phyloP scores from a whole-genome alignment of 2,888 invertebrate species.

The Oegoconia quadripuncta region DNA sequence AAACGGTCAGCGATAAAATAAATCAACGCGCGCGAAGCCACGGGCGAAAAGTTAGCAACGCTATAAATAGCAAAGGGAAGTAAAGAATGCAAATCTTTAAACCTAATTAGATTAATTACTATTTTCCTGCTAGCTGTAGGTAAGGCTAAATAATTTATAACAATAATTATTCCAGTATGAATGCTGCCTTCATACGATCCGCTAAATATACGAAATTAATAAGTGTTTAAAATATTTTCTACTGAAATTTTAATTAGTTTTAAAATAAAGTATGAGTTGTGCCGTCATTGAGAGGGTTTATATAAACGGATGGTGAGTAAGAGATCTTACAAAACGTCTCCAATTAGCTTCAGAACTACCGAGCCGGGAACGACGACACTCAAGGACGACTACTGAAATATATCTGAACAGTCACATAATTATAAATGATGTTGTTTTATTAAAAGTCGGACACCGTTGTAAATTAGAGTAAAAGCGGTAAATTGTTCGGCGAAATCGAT shows the following conservation, averaged over 20 bases:
- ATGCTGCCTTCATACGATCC: too few species aligned
- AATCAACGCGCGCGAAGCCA: neutral
- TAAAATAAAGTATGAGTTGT: too few species aligned
- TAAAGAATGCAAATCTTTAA: neutral
- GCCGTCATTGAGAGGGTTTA: neutral
- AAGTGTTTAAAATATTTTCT: too few species aligned
- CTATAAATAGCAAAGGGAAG: neutral
- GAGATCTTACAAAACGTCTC: conserved; percentile 13
- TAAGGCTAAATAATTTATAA: neutral
- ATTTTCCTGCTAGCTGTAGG: neutral
- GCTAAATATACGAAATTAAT: too few species aligned
- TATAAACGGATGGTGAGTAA: conserved; percentile 2
- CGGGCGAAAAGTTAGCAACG: neutral
- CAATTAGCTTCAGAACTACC: conserved; percentile 11
- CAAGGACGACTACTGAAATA: conserved; percentile 16
- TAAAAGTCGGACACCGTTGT: neutral
- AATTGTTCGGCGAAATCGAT: conserved; percentile 2
- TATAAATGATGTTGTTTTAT: neutral
- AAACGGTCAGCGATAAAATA: neutral
- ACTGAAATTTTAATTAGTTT: too few species aligned
- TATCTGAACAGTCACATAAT: neutral
- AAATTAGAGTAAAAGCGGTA: conserved; percentile 2
- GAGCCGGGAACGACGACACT: neutral
- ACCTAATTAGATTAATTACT: neutral
- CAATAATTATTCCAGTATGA: too few species aligned